Conservation (phyloP, 2,797 vertebrate species). For the Propithecus perrieri region DNA sequence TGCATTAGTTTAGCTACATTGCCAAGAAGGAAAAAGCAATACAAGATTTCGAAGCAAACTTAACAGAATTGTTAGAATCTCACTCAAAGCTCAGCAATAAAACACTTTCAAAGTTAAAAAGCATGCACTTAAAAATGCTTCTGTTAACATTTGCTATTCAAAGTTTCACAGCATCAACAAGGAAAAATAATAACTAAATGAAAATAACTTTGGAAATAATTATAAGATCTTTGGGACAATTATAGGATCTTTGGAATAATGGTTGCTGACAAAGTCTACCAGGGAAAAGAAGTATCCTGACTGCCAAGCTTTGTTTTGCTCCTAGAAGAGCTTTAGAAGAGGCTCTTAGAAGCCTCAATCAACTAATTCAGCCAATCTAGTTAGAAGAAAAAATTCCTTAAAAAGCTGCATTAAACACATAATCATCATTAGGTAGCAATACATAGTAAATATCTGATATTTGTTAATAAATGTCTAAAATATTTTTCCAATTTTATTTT, state of each 20-base stretch:
- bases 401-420: neutral
- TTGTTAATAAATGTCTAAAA: neutral
- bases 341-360: neutral
- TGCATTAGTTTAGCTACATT: neutral
- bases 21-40: neutral
- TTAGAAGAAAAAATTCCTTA: neutral
- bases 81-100: neutral
- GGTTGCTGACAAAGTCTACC: neutral
- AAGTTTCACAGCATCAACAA: slow-evolving; percentile 7
- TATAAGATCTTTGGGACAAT: slow-evolving; percentile 20
- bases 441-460: neutral
- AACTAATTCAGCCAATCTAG: neutral
- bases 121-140: neutral
- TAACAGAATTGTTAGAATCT: neutral
- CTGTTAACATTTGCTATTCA: neutral
- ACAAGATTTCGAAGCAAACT: neutral
- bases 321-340: neutral
- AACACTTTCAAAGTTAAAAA: slow-evolving; percentile 8
- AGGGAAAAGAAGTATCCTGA: neutral
- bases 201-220: neutral
- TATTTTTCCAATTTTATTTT: neutral
- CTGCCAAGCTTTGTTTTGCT: neutral
- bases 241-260: too few species aligned
- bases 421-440: neutral
- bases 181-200: slow-evolving; percentile 14